Evolutionary conservation across 2,888 invertebrate genomes (phyloP), one percentile per base, ranked within the genome.

Genomic region (Teleogryllus oceanicus): DNA sequence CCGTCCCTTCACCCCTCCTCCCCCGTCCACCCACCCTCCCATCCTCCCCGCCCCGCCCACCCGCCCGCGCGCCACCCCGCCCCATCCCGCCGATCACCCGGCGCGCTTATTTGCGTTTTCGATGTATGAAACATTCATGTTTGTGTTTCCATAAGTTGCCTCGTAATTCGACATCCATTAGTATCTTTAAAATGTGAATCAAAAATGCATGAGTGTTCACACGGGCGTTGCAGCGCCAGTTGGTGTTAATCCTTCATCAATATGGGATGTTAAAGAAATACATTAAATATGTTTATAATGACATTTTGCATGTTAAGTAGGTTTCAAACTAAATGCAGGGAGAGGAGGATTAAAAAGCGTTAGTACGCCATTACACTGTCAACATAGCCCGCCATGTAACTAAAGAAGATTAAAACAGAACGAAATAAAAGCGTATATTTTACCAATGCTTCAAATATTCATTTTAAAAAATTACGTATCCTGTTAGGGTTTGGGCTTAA

Each of bases 111-210:
- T 62, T 62, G 62, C 62, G 62, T n/a, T 13, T 62, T 62, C 62
- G 62, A 62, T n/a, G 62, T n/a, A 62, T 62, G 62, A 62, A 62
- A 62, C 62, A 62, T 62, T 62, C 62, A 62, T 62, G 62, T 62
- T 62, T 62, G 62, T 62, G 62, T 62, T 62, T 62, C 62, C 62
- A 62, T 62, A 62, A 62, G 62, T 62, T 62, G 62, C 62, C 62
- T 62, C 62, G 62, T 62, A 62, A 62, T 62, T 62, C 62, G 62
- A 62, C 62, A 62, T 62, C 62, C 62, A 62, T 62, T 62, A 62
- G 62, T 62, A 62, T 62, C 62, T 62, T 62, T 62, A 62, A 62
- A 62, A 62, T 62, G 62, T 62, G 62, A 16, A 62, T 62, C 62
- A 62, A 62, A 62, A 62, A 62, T 62, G 62, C 62, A 62, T 62